Percentiles rank a stretch among this genome's conserved stretches.
phyloP scores from a whole-genome alignment of 2,113 vertebrate genomes.

The Pristiophorus japonicus region DNA sequence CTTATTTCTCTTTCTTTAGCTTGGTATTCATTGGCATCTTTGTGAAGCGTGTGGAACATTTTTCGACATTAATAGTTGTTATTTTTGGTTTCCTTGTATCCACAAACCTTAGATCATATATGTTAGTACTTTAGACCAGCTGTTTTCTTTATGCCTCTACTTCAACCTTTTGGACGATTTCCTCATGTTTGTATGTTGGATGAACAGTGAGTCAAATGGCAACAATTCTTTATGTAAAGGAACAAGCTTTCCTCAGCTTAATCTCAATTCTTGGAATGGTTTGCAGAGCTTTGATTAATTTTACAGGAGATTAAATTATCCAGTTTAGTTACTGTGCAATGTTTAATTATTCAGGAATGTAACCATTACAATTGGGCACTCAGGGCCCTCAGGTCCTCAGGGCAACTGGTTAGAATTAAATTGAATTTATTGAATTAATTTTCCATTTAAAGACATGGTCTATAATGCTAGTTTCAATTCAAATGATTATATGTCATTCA shows the following conservation, averaged over 20 bases:
- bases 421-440: slow-evolving; percentile 14
- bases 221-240: not conserved
- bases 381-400: too few relatives aligned
- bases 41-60: not conserved
- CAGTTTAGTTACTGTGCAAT: not conserved
- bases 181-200: not conserved
- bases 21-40: not conserved
- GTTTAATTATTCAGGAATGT: slow-evolving; percentile 28
- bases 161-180: not conserved
- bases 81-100: not conserved
- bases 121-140: not conserved
- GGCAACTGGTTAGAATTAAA: slow-evolving; percentile 7
- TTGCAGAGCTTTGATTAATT: not conserved
- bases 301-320: slow-evolving; percentile 13
- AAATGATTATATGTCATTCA: not conserved
- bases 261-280: slow-evolving; percentile 4
- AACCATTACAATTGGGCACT: not conserved
- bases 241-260: not conserved
- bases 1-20: not conserved
- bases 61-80: not conserved
- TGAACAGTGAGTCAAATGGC: not conserved
- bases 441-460: not conserved
- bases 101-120: too few relatives aligned
- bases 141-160: not conserved
- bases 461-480: not conserved